Percentiles rank a stretch among this genome's conserved stretches.
These are phyloP conservation scores for Acrossocheilus wenchowensis DNA, from an alignment of 2,797 vertebrate genomes.

Conservation along the genomic window DNA sequence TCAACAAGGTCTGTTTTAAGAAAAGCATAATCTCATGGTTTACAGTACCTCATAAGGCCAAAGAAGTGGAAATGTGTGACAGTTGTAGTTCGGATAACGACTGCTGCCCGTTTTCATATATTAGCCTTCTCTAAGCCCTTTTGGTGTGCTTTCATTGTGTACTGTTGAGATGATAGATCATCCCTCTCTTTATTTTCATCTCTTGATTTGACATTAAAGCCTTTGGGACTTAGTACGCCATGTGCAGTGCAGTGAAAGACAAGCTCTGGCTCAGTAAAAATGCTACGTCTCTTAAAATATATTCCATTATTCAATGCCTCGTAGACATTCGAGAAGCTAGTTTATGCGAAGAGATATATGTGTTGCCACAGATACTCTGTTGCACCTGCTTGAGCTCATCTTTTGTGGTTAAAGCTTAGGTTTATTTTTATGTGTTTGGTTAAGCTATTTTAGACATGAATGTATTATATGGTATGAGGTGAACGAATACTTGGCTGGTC, in stretches of 20 bases:
- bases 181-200: constrained; percentile 27
- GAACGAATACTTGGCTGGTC: constrained; percentile 28
- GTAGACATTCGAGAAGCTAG: constrained; percentile 39
- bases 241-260: neutral
- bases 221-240: neutral
- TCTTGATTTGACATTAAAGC: constrained; percentile 24
- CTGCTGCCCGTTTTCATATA: constrained; percentile 40
- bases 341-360: constrained; percentile 34
- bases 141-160: constrained; percentile 34
- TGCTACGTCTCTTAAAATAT: constrained; percentile 46
- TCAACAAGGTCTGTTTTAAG: constrained; percentile 33
- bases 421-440: constrained; percentile 46
- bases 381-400: constrained; percentile 52
- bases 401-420: constrained; percentile 29
- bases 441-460: constrained; percentile 7
- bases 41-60: constrained; percentile 33
- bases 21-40: constrained; percentile 41
- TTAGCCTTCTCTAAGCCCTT: constrained; percentile 43
- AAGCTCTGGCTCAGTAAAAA: constrained; percentile 40
- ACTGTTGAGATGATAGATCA: constrained; percentile 47
- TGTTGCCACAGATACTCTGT: constrained; percentile 21
- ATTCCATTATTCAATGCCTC: constrained; percentile 36
- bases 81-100: constrained; percentile 44
- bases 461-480: constrained; percentile 10
- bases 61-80: constrained; percentile 1